Conservation (phyloP, 2,797 vertebrate genomes). For the Novumbra hubbsi region DNA sequence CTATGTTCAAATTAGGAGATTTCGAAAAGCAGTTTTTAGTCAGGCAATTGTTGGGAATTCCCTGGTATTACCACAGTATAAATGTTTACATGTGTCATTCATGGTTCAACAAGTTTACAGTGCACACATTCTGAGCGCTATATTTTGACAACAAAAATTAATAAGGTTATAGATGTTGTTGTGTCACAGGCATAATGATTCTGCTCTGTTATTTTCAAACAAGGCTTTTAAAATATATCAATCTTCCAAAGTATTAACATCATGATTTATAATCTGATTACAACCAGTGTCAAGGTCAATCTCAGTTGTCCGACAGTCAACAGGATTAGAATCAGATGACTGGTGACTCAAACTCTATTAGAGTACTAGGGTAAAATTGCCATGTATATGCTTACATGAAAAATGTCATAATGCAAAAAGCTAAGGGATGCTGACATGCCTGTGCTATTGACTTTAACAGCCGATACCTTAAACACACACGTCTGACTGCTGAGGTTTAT, state of each 20-base stretch:
- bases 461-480: conserved; percentile 17
- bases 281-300: background rate
- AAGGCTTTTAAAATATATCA: background rate
- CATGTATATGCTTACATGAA: background rate
- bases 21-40: background rate
- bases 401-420: background rate
- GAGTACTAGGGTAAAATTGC: background rate
- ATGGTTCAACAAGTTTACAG: background rate
- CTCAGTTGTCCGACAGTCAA: background rate
- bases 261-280: background rate
- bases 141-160: background rate
- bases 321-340: background rate
- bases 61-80: background rate
- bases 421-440: background rate
- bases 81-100: background rate
- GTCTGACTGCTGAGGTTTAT: background rate
- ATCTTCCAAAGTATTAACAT: background rate
- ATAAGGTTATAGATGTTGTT: background rate
- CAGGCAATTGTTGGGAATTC: background rate
- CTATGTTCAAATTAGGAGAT: background rate
- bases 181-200: background rate
- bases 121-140: background rate
- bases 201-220: background rate
- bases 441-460: conserved; percentile 5
- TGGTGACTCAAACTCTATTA: background rate